These are phyloP conservation scores for Choristoneura rosaceana DNA, from an alignment of 2,888 invertebrate species.

Conservation along the genomic window DNA sequence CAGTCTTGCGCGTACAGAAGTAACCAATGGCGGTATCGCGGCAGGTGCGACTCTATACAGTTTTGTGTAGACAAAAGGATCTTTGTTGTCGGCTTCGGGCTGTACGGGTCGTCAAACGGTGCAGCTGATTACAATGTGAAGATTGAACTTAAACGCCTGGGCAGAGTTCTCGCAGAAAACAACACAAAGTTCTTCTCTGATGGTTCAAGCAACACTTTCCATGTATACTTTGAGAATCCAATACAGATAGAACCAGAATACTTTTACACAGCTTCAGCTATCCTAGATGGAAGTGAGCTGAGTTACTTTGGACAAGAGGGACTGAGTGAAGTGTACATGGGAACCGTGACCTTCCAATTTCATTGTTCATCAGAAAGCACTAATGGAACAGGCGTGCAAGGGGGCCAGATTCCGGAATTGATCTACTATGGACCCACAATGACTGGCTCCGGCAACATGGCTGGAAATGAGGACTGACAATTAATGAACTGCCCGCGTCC, in stretches of 20 bases:
- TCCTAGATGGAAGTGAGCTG: constrained; percentile 96
- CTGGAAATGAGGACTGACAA: constrained; percentile 82
- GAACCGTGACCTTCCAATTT: constrained; percentile 98
- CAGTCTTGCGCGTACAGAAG: constrained; percentile 98
- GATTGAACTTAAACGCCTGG: constrained; percentile 96
- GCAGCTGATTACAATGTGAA: constrained; percentile 97
- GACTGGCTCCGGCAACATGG: constrained; percentile 70
- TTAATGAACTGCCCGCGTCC: constrained; percentile 59
- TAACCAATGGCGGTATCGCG: constrained; percentile 98
- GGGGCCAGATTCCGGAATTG: constrained; percentile 98
- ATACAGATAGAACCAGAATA: constrained; percentile 96
- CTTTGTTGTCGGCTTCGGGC: constrained; percentile 97
- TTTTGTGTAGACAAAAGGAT: constrained; percentile 98
- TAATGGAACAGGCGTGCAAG: constrained; percentile 98
- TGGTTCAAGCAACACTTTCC: constrained; percentile 98
- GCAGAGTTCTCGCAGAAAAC: constrained; percentile 95
- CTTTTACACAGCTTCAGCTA: constrained; percentile 98
- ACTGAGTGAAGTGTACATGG: constrained; percentile 96
- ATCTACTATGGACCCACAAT: constrained; percentile 96
- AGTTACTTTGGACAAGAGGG: constrained; percentile 99
- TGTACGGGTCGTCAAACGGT: constrained; percentile 98
- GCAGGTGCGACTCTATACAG: constrained; percentile 98
- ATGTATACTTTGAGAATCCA: constrained; percentile 92
- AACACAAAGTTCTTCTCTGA: constrained; percentile 98
- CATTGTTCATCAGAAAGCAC: constrained; percentile 99